These are phyloP conservation scores for Zygothrica quintamaculata DNA, from an alignment of 2,888 invertebrate species.

Conservation along the genomic window DNA sequence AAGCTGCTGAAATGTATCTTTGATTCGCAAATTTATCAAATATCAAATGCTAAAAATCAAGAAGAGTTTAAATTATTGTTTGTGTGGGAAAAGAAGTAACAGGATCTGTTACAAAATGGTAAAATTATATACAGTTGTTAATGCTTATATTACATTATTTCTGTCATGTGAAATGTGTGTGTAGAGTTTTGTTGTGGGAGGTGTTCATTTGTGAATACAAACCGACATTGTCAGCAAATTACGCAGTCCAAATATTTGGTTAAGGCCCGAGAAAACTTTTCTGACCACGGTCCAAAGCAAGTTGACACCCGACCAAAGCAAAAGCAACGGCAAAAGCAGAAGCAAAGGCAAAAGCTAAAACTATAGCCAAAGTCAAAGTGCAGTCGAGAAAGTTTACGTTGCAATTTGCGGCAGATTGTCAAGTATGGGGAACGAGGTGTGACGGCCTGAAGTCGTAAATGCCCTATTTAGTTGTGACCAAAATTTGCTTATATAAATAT, in stretches of 20 bases:
- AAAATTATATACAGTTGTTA: too few relatives aligned
- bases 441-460: conserved; percentile 30
- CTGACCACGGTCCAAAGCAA: conserved; percentile 61
- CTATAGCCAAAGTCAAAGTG: conserved; percentile 60
- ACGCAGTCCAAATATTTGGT: conserved; percentile 70
- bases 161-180: conserved; percentile 9
- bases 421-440: background rate
- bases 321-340: too few relatives aligned
- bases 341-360: conserved; percentile 38
- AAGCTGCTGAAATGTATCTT: too few relatives aligned
- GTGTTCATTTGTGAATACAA: conserved; percentile 35
- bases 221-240: conserved; percentile 70
- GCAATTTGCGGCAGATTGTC: conserved; percentile 62
- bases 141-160: too few relatives aligned
- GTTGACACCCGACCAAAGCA: conserved; percentile 66
- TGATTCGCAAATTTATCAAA: too few relatives aligned
- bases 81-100: too few relatives aligned
- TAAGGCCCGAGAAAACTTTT: conserved; percentile 59
- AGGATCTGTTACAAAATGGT: too few relatives aligned
- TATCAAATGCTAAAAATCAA: too few relatives aligned
- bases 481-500: conserved; percentile 77
- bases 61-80: too few relatives aligned
- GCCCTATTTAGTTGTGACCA: conserved; percentile 57
- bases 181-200: too few relatives aligned
- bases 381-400: conserved; percentile 64